Base-by-base conservation (phyloP, 23 tunicate genomes). In the Styela clava region DNA sequence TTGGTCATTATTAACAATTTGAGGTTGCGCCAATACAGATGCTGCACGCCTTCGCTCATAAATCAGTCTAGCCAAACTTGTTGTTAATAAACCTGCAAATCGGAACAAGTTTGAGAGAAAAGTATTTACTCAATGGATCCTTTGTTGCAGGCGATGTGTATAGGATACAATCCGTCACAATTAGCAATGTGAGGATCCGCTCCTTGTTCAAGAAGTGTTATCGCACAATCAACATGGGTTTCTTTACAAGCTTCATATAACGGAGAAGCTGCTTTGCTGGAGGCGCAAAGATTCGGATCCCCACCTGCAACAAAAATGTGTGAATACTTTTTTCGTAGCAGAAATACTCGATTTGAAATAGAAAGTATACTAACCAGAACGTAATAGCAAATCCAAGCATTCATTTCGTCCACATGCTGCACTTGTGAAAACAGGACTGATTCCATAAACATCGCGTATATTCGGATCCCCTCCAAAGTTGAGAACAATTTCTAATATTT, bases 231-330 rank as follows among this genome's bases (percentile, higher is more conserved):
- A 51, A 44, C 74, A 35, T 85, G 90, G 24, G 91, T 84, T 78
- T 91, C 88, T 78, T 91, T 91, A 63, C 97, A 86, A 9, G 97
- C 97, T 64, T 91, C 97, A 80, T 83, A 91, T 28, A 91, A 69
- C 1, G 97, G 97, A 19, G 97, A 83, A 23, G 98, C 98, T 9
- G 71, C 73, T 72, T 78, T 81, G 78, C 87, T 93, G 36, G 65
- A 61, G 19, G 98, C 84, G 69, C 87, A 84, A 22, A 93, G 52
- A 74, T 93, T 93, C 0, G 90, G 84, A 52, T 93, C 89, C 29
- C 98, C 98, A 2, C 89, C 88, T 89, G 71, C 21, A 37, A 44
- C 56, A 44, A 5, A 44, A 7, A 44, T 44, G 56, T 44, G 12
- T 44, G 56, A 5, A 44, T 12, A 44, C 56, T 44, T n/a, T n/a